Percentiles rank a stretch among this genome's conserved stretches.
phyloP scores from a whole-genome alignment of 2,888 invertebrate genomes.

The Mesorhabditis belari region DNA sequence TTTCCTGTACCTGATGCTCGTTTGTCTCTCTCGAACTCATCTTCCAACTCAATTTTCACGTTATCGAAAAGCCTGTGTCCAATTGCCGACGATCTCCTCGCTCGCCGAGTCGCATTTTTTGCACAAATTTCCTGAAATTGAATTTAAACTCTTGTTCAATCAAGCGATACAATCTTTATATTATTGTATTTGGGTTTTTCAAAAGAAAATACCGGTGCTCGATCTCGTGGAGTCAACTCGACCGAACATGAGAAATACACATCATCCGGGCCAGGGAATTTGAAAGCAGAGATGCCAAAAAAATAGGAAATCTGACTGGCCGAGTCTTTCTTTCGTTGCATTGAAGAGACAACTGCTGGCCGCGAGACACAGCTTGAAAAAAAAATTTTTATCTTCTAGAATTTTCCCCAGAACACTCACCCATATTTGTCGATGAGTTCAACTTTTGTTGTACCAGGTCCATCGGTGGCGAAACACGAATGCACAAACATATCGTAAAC shows the following conservation, averaged over 20 bases:
- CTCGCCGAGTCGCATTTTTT: constrained; percentile 1
- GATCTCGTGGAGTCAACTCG: constrained; percentile 43
- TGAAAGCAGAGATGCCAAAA: constrained; percentile 25
- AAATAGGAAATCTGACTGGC: constrained; percentile 25
- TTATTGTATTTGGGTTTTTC: too few species aligned
- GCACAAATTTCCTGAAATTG: constrained; percentile 18
- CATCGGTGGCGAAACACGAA: constrained; percentile 50
- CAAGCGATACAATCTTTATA: too few species aligned
- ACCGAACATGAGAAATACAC: constrained; percentile 52
- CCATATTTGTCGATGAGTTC: constrained; percentile 45
- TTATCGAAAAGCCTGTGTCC: constrained; percentile 29
- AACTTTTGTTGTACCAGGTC: constrained; percentile 36
- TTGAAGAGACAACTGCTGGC: constrained; percentile 36
- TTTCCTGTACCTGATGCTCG: constrained; percentile 7
- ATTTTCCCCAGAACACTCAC: constrained; percentile 10
- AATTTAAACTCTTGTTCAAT: constrained; percentile 1
- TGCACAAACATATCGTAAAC: constrained; percentile 52
- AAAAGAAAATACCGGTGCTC: constrained; percentile 30
- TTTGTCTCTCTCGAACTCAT: constrained; percentile 10
- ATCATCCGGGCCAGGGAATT: constrained; percentile 49
- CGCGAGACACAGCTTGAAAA: constrained; percentile 43
- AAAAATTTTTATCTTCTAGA: neutral
- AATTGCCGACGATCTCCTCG: constrained; percentile 1
- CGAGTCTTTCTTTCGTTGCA: constrained; percentile 25
- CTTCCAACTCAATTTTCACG: constrained; percentile 28